Evolutionary conservation across 1,140 invertebrate genomes (phyloP).

Genomic region (Uloborus diversus): DNA sequence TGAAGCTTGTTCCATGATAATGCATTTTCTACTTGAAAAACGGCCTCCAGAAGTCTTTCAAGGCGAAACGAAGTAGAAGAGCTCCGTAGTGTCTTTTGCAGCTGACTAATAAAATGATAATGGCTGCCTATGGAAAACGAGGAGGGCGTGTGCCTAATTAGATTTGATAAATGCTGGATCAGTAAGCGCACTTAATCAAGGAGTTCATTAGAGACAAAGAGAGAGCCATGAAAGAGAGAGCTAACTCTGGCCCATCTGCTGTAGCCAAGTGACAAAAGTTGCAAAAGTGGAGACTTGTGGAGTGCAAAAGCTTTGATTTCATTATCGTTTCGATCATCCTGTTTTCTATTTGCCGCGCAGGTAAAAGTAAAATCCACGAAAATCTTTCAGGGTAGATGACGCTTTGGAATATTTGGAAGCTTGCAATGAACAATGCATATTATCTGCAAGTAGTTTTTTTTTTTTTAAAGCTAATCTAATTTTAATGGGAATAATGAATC

Average conservation of each 20-base stretch:
- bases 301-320: conserved; percentile 28
- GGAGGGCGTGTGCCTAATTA: conserved; percentile 47
- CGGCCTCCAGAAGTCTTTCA: no score
- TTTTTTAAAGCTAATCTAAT: not conserved
- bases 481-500: not conserved
- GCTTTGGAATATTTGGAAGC: no score
- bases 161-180: conserved; percentile 53
- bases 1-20: no score
- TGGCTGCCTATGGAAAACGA: conserved; percentile 49
- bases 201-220: conserved; percentile 33
- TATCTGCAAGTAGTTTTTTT: not conserved
- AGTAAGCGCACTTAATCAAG: conserved; percentile 50
- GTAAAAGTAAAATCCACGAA: conserved; percentile 6
- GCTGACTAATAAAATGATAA: conserved; percentile 55
- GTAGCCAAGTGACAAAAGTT: not conserved
- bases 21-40: no score
- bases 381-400: no score
- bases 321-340: conserved; percentile 6
- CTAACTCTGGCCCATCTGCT: conserved; percentile 5
- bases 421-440: no score
- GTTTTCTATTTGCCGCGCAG: not conserved
- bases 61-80: no score
- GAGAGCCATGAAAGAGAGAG: conserved; percentile 24
- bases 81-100: conserved; percentile 12
- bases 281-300: not conserved